Base-by-base conservation (phyloP, 2,888 invertebrate genomes). In the Athetis lepigone region DNA sequence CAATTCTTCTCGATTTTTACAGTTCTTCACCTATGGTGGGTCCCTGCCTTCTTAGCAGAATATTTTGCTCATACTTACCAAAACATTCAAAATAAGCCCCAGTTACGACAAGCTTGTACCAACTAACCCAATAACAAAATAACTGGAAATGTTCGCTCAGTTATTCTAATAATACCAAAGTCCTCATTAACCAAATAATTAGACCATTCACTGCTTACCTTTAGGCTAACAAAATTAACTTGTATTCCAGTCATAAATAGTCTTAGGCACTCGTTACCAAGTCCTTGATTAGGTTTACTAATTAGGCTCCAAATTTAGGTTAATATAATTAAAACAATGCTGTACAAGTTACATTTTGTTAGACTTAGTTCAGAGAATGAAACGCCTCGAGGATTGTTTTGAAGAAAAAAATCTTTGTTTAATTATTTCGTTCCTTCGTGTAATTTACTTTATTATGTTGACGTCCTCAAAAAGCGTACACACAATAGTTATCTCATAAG, bases 221-320 rank as follows among this genome's bases (percentile, higher is more conserved):
- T 39, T n/a, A 9, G 18, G 16, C 23, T 18, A 39, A 63, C n/a
- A n/a, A 33, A 42, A 56, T 36, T 40, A 59, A 37, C 54, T 49
- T 43, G 7, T 47, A 45, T 54, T 37, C 19, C 25, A 16, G 43
- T 29, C 16, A 18, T 29, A 39, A 49, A 37, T 27, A 39, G n/a
- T 9, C 25, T 8, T 16, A 37, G 2, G n/a, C 18, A 16, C 39
- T 60, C 54, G 13, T 68, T 71, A 50, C 16, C 40, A 40, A 33
- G 19, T 29, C 18, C 37, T 52, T 36, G n/a, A 18, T 39, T 56
- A 50, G 23, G n/a, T 21, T 33, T 40, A 37, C 19, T 42, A 52
- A 73, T 70, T 66, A 52, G 27, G 25, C 16, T 27, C 23, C 40
- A 47, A 42, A 72, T 73, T 65, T 50, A 37, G 40, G 52, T 42